phyloP scores from a whole-genome alignment of 2,797 vertebrate species.

The Hozukius guyotensis region DNA sequence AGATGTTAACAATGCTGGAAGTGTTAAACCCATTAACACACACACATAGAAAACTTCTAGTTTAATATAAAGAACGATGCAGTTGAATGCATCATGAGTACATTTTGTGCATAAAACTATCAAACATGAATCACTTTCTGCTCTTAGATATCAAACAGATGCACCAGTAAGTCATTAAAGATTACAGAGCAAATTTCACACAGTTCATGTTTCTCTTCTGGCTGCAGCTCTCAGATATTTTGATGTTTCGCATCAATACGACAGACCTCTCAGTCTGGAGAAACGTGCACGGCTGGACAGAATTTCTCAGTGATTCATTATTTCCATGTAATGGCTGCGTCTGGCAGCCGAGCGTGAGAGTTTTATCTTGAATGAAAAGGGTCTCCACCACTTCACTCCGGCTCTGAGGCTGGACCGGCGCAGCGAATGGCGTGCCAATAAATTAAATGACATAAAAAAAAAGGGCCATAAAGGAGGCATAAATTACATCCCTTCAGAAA shows the following conservation, averaged over 20 bases:
- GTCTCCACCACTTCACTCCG: constrained; percentile 65
- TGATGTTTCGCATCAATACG: constrained; percentile 53
- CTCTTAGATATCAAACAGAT: constrained; percentile 35
- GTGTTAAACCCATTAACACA: not conserved
- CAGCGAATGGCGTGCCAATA: constrained; percentile 72
- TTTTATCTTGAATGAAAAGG: constrained; percentile 79
- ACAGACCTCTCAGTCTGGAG: constrained; percentile 47
- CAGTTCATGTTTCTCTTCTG: constrained; percentile 53
- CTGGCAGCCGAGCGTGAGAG: constrained; percentile 74
- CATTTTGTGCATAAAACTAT: not conserved
- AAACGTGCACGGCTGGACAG: constrained; percentile 55
- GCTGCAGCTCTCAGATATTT: constrained; percentile 49
- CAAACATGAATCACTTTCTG: not conserved
- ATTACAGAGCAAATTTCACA: constrained; percentile 39
- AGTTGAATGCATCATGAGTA: not conserved
- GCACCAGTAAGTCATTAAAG: constrained; percentile 20
- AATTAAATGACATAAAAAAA: constrained; percentile 82
- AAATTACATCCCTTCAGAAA: constrained; percentile 83
- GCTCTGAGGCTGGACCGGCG: constrained; percentile 59
- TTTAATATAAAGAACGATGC: not conserved
- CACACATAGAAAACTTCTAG: not conserved
- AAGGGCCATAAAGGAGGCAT: constrained; percentile 77
- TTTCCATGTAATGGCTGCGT: constrained; percentile 75
- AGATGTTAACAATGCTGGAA: constrained; percentile 66
- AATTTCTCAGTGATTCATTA: constrained; percentile 74